A percentile compares a stretch with the other conserved stretches of the same genome.
Evolutionary conservation across 2,888 invertebrate genomes (phyloP).

Genomic region (Mythimna impura): DNA sequence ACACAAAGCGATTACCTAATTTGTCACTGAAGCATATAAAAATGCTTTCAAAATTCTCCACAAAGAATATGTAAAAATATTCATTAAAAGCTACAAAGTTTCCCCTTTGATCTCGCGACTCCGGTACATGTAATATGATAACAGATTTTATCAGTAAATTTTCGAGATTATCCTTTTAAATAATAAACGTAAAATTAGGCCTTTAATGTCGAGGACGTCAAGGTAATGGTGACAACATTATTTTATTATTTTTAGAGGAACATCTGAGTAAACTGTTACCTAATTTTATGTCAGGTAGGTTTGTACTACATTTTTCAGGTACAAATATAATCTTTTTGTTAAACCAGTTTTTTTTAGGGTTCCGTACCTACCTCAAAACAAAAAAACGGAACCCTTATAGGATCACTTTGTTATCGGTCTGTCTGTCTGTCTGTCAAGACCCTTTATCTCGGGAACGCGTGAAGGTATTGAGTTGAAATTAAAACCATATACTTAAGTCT

Average conservation of each 20-base stretch:
- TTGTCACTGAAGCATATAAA: constrained; percentile 5
- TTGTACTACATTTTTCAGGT: not conserved
- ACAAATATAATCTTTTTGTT: too few relatives aligned
- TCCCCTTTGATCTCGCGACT: constrained; percentile 28
- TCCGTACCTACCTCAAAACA: too few relatives aligned
- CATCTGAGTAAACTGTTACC: not conserved
- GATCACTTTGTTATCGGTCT: too few relatives aligned
- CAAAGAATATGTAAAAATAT: constrained; percentile 55
- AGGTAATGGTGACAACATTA: not conserved
- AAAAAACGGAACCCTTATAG: too few relatives aligned
- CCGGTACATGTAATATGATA: constrained; percentile 25
- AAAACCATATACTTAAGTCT: too few relatives aligned
- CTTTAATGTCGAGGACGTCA: not conserved
- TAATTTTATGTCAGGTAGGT: not conserved
- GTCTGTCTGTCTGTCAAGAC: too few relatives aligned
- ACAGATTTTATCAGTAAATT: constrained; percentile 37
- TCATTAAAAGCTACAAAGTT: constrained; percentile 55
- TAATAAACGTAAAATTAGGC: constrained; percentile 3
- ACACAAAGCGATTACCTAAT: constrained; percentile 22
- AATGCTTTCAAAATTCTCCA: constrained; percentile 11
- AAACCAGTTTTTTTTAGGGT: too few relatives aligned
- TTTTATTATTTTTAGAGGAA: not conserved
- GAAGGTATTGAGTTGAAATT: too few relatives aligned
- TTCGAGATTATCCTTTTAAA: constrained; percentile 22
- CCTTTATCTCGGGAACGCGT: too few relatives aligned